Base-by-base conservation (phyloP, 2,888 invertebrate genomes). In the Drosophila algonquin region DNA sequence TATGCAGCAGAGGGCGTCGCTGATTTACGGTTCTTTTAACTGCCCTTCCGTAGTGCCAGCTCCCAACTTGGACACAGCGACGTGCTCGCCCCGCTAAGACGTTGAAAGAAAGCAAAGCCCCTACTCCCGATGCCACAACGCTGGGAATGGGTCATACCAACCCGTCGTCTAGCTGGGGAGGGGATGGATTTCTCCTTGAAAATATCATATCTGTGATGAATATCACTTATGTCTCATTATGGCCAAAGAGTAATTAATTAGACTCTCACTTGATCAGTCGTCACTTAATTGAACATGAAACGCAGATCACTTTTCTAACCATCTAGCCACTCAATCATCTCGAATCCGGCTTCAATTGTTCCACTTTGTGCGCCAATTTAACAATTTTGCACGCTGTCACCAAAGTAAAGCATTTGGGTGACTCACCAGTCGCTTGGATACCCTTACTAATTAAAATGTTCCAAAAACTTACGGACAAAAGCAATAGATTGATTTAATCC, bases 321-420 rank as follows among this genome's bases (percentile, higher is more conserved):
- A 54, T 62, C 52, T 57, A 58, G 59, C 27, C 67, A 32, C 48
- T 24, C 75, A 45, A 71, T 73, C 75, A 75, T 70, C 76, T 74
- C 63, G 70, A 85, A 78, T 85, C 85, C 85, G 85, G 85, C 76
- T 87, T 57, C 63, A 76, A 83, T 85, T 80, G 87, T 77, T 81
- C 81, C 87, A 85, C 81, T 87, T 85, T 73, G 64, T 40, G 55
- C 40, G 32, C 56, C 69, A 71, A 58, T 77, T 78, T 73, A 21
- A 63, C 52, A 58, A 63, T 59, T 63, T 73, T 72, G 69, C 73
- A 56, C 63, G 54, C 44, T 53, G 53, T 52, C 53, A 45, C 16
- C 54, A 21, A 44, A 59, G n/a, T 44, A 24, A 32, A 21, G 35
- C 44, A 8, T 14, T 27, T 0, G 3, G 44, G 14, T 27, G n/a